Evolutionary conservation across 1,140 invertebrate genomes (phyloP), one percentile per base, ranked within the genome.

Genomic region (Trichomalopsis sarcophagae): DNA sequence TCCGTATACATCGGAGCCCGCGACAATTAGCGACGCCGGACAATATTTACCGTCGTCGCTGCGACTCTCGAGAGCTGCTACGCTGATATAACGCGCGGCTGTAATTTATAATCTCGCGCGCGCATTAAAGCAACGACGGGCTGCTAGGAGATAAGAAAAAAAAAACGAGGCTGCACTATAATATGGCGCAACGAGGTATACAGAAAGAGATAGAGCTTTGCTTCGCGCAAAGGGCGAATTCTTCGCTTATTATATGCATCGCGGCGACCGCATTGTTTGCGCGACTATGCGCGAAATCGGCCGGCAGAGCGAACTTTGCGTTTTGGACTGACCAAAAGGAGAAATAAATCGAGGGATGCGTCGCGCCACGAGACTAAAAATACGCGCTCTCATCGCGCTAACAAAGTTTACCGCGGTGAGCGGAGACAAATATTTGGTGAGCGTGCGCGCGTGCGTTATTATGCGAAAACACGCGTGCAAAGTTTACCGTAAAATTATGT

Each of bases 1-100:
- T 40, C 36, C 7, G 36, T 50, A 50, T 50, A 17, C 47, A 50
- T 14, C 47, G 10, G 3, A 50, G 47, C 47, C 13, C 14, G 47
- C 47, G 21, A 33, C n/a, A 71, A 69, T 80, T 44, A 80, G 23
- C 55, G 17, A 40, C 50, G 23, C 10, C 2, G 2, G 36, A 23
- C 66, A 81, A 71, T 81, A 71, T 81, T 81, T 71, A 47, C 36
- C 66, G 66, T 14, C 36, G 40, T n/a, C 17, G 55, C 4, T 30
- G 36, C 10, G 7, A 10, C 40, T 5, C 4, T 27, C 7, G 14
- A 62, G 55, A 62, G 55, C 6, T 62, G n/a, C 17, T 62, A 21
- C 21, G 6, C 55, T 62, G 55, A n/a, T 62, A 62, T 27, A 27
- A 27, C 21, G 21, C 17, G 55, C 2, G 21, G 62, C 78, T 17